Conservation (phyloP, 2,113 vertebrate genomes). For the Piaya cayana region DNA sequence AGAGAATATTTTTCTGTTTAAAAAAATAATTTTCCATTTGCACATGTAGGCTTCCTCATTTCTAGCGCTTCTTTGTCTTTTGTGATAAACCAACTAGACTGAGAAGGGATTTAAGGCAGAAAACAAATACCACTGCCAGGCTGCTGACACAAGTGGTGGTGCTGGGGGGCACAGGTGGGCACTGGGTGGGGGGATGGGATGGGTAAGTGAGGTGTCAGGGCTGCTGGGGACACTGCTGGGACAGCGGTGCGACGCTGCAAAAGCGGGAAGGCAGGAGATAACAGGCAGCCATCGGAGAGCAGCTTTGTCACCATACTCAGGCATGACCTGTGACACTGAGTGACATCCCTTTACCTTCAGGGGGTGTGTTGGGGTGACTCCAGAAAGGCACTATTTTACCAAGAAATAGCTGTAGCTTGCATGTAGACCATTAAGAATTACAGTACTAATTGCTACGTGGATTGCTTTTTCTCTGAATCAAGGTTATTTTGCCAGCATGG, state of each 20-base stretch:
- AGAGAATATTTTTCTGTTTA: neutral
- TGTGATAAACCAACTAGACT: fast-evolving
- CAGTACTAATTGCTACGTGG: neutral
- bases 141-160: neutral
- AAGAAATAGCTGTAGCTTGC: neutral
- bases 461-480: neutral
- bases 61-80: neutral
- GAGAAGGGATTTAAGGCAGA: neutral
- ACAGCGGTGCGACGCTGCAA: neutral
- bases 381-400: neutral
- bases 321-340: neutral
- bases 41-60: neutral
- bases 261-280: neutral
- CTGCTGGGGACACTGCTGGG: neutral
- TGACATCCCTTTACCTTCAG: neutral
- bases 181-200: neutral
- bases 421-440: neutral
- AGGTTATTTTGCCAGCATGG: neutral
- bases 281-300: neutral
- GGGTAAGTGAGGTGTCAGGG: neutral
- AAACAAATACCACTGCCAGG: neutral
- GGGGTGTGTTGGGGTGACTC: neutral
- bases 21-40: neutral
- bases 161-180: neutral
- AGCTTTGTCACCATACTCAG: neutral